These are phyloP conservation scores for Lypha dubia DNA, from an alignment of 2,888 invertebrate species.

Conservation along the genomic window DNA sequence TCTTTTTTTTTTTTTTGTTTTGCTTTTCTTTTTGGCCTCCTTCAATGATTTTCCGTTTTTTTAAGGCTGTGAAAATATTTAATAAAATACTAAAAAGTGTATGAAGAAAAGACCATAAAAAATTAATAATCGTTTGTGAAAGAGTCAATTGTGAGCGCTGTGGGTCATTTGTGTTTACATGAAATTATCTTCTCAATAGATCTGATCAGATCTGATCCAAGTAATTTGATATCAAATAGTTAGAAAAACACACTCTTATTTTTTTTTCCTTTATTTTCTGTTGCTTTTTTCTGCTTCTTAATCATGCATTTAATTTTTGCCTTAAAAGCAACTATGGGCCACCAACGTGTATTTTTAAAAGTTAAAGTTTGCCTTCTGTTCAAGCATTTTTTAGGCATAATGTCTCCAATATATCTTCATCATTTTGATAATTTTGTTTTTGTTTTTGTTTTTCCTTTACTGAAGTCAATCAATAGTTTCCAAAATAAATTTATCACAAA, in stretches of 20 bases:
- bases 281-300: too few relatives aligned
- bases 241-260: conserved; percentile 14
- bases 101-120: conserved; percentile 24
- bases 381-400: conserved; percentile 1
- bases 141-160: conserved; percentile 46
- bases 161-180: conserved; percentile 53
- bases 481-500: conserved; percentile 53
- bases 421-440: conserved; percentile 20
- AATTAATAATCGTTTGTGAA: conserved; percentile 48
- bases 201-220: too few relatives aligned
- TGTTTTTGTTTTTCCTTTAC: conserved; percentile 1
- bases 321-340: conserved; percentile 30
- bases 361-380: conserved; percentile 31
- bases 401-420: conserved; percentile 51
- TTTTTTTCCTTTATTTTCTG: neutral
- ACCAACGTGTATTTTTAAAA: conserved; percentile 42
- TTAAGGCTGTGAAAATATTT: conserved; percentile 47
- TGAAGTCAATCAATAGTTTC: conserved; percentile 48
- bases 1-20: neutral
- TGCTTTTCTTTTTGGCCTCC: conserved; percentile 13
- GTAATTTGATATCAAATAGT: conserved; percentile 28
- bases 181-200: conserved; percentile 5
- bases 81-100: conserved; percentile 19
- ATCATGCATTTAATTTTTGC: conserved; percentile 2
- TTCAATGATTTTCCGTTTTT: conserved; percentile 46